Percentiles rank a stretch among this genome's conserved stretches.
These are phyloP conservation scores for Chaetura pelagica DNA, from an alignment of 2,113 vertebrate genomes.

Conservation along the genomic window DNA sequence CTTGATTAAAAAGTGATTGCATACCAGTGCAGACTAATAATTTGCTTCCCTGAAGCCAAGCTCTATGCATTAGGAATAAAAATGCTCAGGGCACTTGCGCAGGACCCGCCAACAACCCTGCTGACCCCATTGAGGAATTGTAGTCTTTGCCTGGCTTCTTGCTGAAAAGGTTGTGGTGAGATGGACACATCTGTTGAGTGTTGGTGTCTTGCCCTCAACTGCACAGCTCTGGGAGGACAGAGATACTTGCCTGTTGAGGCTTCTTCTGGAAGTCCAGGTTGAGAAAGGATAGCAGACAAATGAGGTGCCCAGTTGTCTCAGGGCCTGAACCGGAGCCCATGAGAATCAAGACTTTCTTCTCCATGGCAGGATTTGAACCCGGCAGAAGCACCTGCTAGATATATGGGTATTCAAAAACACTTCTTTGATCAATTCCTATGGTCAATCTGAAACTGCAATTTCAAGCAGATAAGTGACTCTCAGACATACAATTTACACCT, in stretches of 20 bases:
- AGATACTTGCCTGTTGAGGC: not conserved
- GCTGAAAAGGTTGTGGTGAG: not conserved
- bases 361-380: not conserved
- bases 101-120: not conserved
- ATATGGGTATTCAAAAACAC: not conserved
- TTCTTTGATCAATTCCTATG: not conserved
- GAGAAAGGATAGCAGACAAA: not conserved
- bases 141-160: not conserved
- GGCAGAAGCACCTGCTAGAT: not conserved
- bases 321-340: not conserved
- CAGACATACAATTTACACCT: not conserved
- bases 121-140: not conserved
- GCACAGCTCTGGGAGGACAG: rapidly evolving
- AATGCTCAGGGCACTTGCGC: not conserved
- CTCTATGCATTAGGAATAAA: not conserved
- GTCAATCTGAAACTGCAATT: not conserved
- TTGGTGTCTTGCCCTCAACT: not conserved
- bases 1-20: conserved; percentile 17
- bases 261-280: not conserved
- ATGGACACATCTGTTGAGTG: not conserved
- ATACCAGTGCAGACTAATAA: not conserved
- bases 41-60: not conserved
- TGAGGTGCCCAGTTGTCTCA: not conserved
- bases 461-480: not conserved
- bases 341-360: not conserved